Percentiles rank a stretch among this genome's conserved stretches.
phyloP scores from a whole-genome alignment of 2,113 vertebrate genomes.

The Pelvicachromis taeniatus region DNA sequence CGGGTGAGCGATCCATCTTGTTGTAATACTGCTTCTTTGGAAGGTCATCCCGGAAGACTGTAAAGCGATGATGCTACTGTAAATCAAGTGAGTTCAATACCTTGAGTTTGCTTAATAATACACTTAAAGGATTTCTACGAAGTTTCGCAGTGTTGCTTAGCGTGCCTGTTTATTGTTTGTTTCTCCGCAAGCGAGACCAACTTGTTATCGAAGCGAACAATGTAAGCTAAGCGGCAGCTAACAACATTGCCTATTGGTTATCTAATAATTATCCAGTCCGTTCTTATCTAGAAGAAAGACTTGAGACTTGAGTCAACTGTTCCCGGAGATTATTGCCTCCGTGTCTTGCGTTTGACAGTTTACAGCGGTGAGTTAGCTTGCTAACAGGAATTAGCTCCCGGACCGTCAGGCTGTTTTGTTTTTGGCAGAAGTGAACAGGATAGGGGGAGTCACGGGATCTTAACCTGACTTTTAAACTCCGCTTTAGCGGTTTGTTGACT shows the following conservation, averaged over 20 bases:
- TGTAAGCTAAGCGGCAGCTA: constrained; percentile 12
- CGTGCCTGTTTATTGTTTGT: not conserved
- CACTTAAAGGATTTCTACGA: accelerated
- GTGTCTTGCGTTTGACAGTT: not conserved
- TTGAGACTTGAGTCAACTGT: too few species aligned
- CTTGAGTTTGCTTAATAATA: not conserved
- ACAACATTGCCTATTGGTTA: not conserved
- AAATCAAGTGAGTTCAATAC: constrained; percentile 42
- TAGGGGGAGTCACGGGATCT: not conserved
- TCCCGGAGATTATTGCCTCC: accelerated
- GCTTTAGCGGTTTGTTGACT: not conserved
- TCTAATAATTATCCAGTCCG: not conserved
- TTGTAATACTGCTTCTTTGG: constrained; percentile 17
- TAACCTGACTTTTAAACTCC: not conserved
- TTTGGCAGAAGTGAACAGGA: not conserved
- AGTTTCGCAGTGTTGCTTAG: accelerated
- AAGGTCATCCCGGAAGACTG: constrained; percentile 28
- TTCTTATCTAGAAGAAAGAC: not conserved
- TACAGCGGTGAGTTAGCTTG: not conserved
- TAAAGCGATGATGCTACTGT: constrained; percentile 25
- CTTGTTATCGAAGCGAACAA: not conserved
- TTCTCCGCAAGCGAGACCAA: not conserved
- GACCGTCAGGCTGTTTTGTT: not conserved
- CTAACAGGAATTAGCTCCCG: not conserved
- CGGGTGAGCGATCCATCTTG: not conserved